phyloP scores from a whole-genome alignment of 2,888 invertebrate genomes.

The Acanthosoma haemorrhoidale region DNA sequence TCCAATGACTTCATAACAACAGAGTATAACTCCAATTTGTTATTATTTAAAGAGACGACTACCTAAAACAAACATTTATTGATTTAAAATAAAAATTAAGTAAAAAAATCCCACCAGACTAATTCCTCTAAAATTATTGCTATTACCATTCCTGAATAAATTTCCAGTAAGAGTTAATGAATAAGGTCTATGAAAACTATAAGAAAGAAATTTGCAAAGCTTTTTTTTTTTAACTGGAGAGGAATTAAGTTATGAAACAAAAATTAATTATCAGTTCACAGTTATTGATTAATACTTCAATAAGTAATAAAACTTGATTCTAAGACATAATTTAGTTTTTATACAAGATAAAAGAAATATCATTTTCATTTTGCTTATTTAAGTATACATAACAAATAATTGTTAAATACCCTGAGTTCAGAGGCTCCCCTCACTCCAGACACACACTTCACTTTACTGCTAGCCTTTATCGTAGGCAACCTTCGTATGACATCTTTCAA shows the following conservation, averaged over 20 bases:
- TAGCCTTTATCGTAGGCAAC: slow-evolving; percentile 58
- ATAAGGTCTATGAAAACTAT: too few relatives aligned
- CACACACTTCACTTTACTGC: slow-evolving; percentile 57
- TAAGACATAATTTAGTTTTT: too few relatives aligned
- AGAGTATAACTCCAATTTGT: slow-evolving; percentile 67
- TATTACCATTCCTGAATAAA: too few relatives aligned
- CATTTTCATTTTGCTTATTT: background rate
- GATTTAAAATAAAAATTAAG: background rate
- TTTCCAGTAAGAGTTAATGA: too few relatives aligned
- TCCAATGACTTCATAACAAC: slow-evolving; percentile 48
- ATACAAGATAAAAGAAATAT: background rate
- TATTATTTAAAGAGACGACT: slow-evolving; percentile 62
- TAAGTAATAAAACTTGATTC: too few relatives aligned
- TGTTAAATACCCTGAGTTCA: slow-evolving; percentile 57
- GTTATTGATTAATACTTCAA: too few relatives aligned
- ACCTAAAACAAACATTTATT: slow-evolving; percentile 46
- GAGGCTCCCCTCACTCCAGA: slow-evolving; percentile 65
- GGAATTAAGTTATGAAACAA: too few relatives aligned
- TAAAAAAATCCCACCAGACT: background rate
- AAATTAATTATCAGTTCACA: too few relatives aligned
- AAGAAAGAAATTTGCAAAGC: background rate
- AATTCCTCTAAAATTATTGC: too few relatives aligned
- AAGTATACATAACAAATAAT: slow-evolving; percentile 10
- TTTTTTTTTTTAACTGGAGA: too few relatives aligned
- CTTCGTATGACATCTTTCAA: slow-evolving; percentile 69